phyloP scores from a whole-genome alignment of 2,797 vertebrate species.

The Tinamus major region DNA sequence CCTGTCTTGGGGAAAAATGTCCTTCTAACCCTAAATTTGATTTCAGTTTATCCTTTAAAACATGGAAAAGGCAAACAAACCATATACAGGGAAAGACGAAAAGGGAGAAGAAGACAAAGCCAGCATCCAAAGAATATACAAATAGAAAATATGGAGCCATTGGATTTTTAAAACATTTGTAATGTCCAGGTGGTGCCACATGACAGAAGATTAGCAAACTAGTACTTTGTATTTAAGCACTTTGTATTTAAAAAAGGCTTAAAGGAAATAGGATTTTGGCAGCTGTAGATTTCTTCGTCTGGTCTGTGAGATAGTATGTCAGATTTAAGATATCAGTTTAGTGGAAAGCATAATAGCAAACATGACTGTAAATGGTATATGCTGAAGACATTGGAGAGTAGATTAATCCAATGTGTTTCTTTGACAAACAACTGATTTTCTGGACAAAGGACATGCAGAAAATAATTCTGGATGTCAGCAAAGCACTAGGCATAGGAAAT shows the following conservation, averaged over 20 bases:
- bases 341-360: not conserved
- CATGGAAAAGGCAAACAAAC: not conserved
- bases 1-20: not conserved
- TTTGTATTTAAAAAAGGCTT: constrained; percentile 1
- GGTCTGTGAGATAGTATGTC: not conserved
- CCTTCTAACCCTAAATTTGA: not conserved
- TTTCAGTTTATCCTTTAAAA: not conserved
- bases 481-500: not conserved
- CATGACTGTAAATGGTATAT: not conserved
- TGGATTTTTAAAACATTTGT: not conserved
- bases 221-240: constrained; percentile 2
- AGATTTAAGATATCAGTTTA: not conserved
- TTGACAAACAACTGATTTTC: constrained; percentile 37
- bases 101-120: not conserved
- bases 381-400: not conserved
- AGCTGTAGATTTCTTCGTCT: constrained; percentile 9
- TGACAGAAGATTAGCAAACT: not conserved
- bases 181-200: not conserved
- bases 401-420: not conserved
- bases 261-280: not conserved
- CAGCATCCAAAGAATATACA: not conserved
- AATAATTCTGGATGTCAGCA: constrained; percentile 34
- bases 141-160: not conserved
- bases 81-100: not conserved
- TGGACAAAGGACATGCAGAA: not conserved